Conservation (phyloP, 2,113 vertebrate genomes). For the Dasyornis broadbenti region DNA sequence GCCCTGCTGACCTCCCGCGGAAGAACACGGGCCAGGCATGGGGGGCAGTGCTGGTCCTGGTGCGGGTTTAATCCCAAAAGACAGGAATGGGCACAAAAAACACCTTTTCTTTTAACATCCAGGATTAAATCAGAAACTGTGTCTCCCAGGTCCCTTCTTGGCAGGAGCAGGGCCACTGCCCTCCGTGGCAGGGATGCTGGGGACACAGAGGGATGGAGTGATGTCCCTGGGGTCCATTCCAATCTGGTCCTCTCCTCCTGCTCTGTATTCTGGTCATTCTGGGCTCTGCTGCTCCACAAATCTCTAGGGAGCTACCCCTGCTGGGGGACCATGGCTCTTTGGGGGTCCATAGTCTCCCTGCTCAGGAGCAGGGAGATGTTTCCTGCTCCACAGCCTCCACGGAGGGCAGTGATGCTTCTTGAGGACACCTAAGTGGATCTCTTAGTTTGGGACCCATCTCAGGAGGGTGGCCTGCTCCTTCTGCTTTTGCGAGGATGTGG, state of each 20-base stretch:
- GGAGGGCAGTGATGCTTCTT: rapidly evolving
- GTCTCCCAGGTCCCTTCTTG: neutral
- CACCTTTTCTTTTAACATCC: neutral
- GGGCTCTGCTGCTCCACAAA: neutral
- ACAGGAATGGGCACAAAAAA: neutral
- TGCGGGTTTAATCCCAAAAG: neutral
- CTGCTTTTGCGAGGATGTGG: neutral
- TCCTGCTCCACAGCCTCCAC: neutral
- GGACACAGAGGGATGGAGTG: neutral
- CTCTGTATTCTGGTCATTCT: neutral
- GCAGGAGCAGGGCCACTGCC: neutral
- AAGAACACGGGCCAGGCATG: neutral
- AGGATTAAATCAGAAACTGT: neutral
- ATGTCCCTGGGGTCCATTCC: neutral
- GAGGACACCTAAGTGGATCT: neutral
- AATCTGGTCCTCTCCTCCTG: neutral
- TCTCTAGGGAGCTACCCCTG: neutral
- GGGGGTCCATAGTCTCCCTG: neutral
- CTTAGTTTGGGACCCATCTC: neutral
- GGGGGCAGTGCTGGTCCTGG: neutral
- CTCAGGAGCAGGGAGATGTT: neutral
- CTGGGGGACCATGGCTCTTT: neutral
- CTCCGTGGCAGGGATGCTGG: neutral
- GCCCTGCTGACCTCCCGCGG: neutral
- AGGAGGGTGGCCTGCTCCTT: neutral